Percentiles rank a stretch among this genome's conserved stretches.
Conservation (phyloP, 2,888 invertebrate species). For the Chironomus riparius region DNA sequence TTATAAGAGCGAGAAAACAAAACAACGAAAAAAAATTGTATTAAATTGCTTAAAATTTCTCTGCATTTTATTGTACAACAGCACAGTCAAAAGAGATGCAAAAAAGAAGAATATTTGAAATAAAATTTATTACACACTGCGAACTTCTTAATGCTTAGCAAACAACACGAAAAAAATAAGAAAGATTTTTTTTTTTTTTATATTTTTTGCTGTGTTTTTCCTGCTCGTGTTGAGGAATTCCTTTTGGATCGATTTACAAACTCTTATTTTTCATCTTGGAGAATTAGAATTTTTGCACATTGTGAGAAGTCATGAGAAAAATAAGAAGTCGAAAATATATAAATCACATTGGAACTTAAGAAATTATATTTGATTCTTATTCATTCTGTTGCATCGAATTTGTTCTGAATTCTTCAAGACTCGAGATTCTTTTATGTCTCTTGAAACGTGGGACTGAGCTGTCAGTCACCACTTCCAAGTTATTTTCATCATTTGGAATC, state of each 20-base stretch:
- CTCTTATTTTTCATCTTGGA: neutral
- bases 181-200: neutral
- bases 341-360: too few relatives aligned
- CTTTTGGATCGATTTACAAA: conserved; percentile 11
- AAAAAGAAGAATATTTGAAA: neutral
- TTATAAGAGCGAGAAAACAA: neutral
- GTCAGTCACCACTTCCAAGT: too few relatives aligned
- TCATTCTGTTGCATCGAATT: too few relatives aligned
- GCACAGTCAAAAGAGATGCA: neutral
- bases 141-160: neutral
- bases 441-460: too few relatives aligned
- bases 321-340: neutral
- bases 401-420: too few relatives aligned
- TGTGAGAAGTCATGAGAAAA: neutral
- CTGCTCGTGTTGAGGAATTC: conserved; percentile 10
- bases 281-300: neutral
- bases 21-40: conserved; percentile 2
- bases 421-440: too few relatives aligned
- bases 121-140: conserved; percentile 19
- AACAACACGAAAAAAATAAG: neutral
- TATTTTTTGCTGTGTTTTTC: neutral
- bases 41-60: conserved; percentile 12
- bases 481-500: too few relatives aligned
- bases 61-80: neutral
- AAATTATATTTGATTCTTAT: too few relatives aligned